Conservation (phyloP, 1,140 invertebrate genomes). For the Liolophura sinensis region DNA sequence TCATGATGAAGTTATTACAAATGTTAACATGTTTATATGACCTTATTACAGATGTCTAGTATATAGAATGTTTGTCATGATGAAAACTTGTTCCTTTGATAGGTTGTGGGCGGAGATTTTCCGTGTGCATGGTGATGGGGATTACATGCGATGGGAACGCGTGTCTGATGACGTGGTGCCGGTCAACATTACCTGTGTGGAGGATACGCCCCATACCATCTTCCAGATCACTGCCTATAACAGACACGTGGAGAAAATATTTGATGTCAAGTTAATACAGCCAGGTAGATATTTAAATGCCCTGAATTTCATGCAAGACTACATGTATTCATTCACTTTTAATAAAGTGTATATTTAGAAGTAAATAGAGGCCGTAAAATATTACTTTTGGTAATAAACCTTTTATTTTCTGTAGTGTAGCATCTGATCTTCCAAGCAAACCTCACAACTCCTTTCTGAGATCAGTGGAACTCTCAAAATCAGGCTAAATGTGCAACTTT, state of each 20-base stretch:
- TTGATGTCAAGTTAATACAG: slow-evolving; percentile 93
- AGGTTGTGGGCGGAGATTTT: slow-evolving; percentile 98
- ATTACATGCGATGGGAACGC: slow-evolving; percentile 78
- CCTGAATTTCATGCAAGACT: no score
- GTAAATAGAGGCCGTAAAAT: no score
- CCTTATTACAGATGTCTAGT: slow-evolving; percentile 21
- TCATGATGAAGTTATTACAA: slow-evolving; percentile 1
- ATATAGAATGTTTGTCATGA: no score
- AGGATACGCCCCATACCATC: slow-evolving; percentile 92
- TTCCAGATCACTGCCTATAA: slow-evolving; percentile 99
- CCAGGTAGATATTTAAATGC: slow-evolving; percentile 72
- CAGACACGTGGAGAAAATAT: slow-evolving; percentile 96
- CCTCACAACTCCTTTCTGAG: no score
- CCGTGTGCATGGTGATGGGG: slow-evolving; percentile 79
- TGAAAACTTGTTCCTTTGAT: slow-evolving; percentile 52
- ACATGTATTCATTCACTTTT: no score
- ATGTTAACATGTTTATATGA: slow-evolving; percentile 7
- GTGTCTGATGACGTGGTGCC: slow-evolving; percentile 97
- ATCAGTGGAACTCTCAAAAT: no score
- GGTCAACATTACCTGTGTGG: slow-evolving; percentile 95
- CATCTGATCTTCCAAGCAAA: no score
- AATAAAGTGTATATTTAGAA: no score
- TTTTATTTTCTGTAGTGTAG: no score
- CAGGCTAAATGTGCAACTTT: no score
- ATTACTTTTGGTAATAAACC: no score